These are phyloP conservation scores for Drymodes brunneopygia DNA, from an alignment of 2,113 vertebrate species.

Conservation along the genomic window DNA sequence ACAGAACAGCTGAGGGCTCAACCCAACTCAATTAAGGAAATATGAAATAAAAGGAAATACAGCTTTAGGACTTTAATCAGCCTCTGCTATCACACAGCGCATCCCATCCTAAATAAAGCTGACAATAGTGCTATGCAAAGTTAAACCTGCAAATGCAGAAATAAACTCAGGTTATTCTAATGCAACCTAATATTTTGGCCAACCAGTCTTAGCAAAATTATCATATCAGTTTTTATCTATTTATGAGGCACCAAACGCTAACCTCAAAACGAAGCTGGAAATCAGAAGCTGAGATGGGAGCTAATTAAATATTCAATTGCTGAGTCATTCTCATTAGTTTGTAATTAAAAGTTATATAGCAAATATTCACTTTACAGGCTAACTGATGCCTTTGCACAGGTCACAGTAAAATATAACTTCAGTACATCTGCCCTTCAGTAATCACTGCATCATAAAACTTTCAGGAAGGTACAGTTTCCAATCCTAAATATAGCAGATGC, in stretches of 20 bases:
- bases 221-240: neutral
- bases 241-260: neutral
- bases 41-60: neutral
- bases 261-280: neutral
- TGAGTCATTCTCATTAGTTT: neutral
- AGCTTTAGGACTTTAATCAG: neutral
- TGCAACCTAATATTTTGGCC: neutral
- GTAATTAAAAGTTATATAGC: neutral
- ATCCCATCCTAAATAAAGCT: neutral
- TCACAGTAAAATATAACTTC: neutral
- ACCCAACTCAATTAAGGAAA: neutral
- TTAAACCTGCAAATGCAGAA: neutral
- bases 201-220: neutral
- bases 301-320: neutral
- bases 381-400: neutral
- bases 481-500: neutral
- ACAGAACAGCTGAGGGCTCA: neutral
- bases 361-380: neutral
- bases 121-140: neutral
- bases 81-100: neutral
- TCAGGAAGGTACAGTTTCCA: neutral
- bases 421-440: neutral
- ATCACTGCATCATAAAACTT: neutral
- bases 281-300: neutral
- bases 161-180: neutral